Evolutionary conservation across 2,888 invertebrate genomes (phyloP), one percentile per base, ranked within the genome.

Genomic region (Diplolepis rosae): DNA sequence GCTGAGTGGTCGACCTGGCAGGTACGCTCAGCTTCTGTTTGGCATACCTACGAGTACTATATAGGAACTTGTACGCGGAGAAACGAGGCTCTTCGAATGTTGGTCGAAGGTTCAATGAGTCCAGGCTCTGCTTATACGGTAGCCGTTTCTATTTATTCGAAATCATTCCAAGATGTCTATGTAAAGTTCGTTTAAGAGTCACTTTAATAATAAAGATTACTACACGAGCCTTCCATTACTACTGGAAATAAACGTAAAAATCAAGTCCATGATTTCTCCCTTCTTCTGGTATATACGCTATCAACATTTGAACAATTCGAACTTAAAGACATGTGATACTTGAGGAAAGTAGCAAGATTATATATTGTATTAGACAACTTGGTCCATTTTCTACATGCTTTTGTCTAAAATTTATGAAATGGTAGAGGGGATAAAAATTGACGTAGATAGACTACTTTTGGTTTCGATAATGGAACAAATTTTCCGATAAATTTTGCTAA

Each of bases 1-100:
- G 88, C 88, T 88, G 88, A 88, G 88, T 88, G 88, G 86, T 85
- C 85, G 84, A 82, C 82, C 83, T 80, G 82, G 83, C 86, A 84
- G 83, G 86, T 82, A 82, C 82, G 82, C 82, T 79, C 80, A 80
- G 87, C 88, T 88, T 87, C 88, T 87, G 88, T 88, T 88, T 88
- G 87, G 87, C 87, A 83, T 87, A 84, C 85, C 84, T 80, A 77
- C 77, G 70, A 69, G 13, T 66, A 42, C 66, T 28, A 70, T 69
- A 70, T 70, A 68, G 67, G 65, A 72, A 56, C 65, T 52, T 67
- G 65, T 30, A 30, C 35, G 39, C 48, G 54, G 65, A 73, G 71
- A 67, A 52, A 69, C 70, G 66, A 66, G 71, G 65, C 67, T 68
- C 65, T 48, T 35, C 52, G 68, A 69, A 69, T 68, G 67, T 68